phyloP scores from a whole-genome alignment of 1,140 invertebrate species.

The Aphis craccivora region DNA sequence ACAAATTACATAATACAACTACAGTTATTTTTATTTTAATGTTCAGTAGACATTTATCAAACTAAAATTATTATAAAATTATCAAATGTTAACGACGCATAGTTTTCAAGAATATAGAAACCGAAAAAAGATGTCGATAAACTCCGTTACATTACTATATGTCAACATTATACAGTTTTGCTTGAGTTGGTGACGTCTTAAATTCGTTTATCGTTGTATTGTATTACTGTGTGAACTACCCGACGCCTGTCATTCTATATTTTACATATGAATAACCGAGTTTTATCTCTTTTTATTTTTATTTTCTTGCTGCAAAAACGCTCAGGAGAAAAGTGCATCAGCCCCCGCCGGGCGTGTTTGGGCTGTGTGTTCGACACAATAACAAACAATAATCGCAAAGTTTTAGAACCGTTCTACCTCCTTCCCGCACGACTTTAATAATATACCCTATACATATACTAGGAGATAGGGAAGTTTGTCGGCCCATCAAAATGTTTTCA shows the following conservation, averaged over 20 bases:
- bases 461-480: constrained; percentile 38
- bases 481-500: constrained; percentile 53
- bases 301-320: constrained; percentile 21
- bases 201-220: neutral
- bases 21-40: neutral
- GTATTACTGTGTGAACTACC: neutral
- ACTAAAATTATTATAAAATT: neutral
- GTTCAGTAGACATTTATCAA: neutral
- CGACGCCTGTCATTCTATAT: neutral
- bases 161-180: no score
- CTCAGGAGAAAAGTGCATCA: constrained; percentile 21
- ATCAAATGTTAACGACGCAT: neutral
- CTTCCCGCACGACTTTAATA: neutral
- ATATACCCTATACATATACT: neutral
- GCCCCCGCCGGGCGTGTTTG: constrained; percentile 41
- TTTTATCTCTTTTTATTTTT: neutral
- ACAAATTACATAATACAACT: neutral
- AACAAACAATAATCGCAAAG: constrained; percentile 51
- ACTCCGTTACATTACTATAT: neutral
- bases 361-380: constrained; percentile 36
- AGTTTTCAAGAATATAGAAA: neutral
- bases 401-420: constrained; percentile 33
- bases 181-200: neutral
- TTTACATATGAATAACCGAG: neutral
- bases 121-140: neutral